phyloP scores from a whole-genome alignment of 1,140 invertebrate species.

The Teleopsis dalmanni region DNA sequence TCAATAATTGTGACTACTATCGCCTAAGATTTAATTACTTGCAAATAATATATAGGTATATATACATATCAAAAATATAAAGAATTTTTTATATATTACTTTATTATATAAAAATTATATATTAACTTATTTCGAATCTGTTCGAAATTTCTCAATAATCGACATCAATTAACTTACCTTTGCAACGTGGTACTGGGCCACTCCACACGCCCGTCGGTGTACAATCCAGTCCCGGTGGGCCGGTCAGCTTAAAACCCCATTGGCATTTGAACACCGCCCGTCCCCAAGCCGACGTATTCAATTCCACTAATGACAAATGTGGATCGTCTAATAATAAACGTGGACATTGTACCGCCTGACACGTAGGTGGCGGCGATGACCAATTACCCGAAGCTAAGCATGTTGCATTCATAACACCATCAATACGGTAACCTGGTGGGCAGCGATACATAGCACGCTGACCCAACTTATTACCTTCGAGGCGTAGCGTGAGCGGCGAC shows the following conservation, averaged over 20 bases:
- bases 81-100: too few relatives aligned
- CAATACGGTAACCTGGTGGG: conserved; percentile 60
- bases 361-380: conserved; percentile 63
- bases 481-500: conserved; percentile 49
- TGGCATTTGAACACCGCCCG: conserved; percentile 71
- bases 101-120: too few relatives aligned
- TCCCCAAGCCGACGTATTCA: conserved; percentile 53
- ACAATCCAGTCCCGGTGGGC: conserved; percentile 66
- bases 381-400: conserved; percentile 74
- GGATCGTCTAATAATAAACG: conserved; percentile 50
- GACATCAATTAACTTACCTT: conserved; percentile 47
- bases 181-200: conserved; percentile 63
- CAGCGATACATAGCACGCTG: conserved; percentile 55
- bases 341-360: conserved; percentile 67
- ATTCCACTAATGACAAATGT: conserved; percentile 49
- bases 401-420: conserved; percentile 60
- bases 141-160: neutral
- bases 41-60: too few relatives aligned
- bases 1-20: too few relatives aligned
- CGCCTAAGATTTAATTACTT: too few relatives aligned
- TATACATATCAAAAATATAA: too few relatives aligned
- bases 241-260: conserved; percentile 69
- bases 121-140: neutral
- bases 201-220: conserved; percentile 70
- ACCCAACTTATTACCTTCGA: conserved; percentile 61